Percentiles rank a stretch among this genome's conserved stretches.
phyloP scores from a whole-genome alignment of 2,113 vertebrate species.

The Sinocyclocheilus maitianheensis region DNA sequence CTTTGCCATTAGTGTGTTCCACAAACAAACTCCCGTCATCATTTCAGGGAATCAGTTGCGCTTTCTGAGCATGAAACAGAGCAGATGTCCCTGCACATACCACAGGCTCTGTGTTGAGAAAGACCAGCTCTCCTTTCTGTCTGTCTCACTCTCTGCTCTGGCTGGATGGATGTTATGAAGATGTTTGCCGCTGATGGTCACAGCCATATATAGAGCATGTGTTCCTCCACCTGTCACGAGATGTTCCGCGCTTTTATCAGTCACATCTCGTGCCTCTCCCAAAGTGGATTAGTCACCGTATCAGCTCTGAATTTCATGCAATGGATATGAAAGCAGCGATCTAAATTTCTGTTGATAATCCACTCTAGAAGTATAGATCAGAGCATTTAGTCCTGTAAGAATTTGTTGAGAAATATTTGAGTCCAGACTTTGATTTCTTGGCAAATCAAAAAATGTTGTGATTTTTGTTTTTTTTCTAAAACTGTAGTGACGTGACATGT shows the following conservation, averaged over 20 bases:
- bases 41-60: conserved; percentile 29
- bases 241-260: not conserved
- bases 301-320: not conserved
- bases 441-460: no score
- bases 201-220: conserved; percentile 8
- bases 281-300: not conserved
- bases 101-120: conserved; percentile 31
- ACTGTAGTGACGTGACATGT: no score
- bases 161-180: conserved; percentile 24
- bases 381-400: no score
- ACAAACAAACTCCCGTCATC: conserved; percentile 8
- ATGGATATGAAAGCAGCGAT: not conserved
- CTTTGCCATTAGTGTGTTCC: conserved; percentile 14
- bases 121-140: conserved; percentile 36
- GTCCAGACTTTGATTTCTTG: no score
- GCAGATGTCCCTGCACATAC: conserved; percentile 70
- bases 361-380: not conserved
- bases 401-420: no score
- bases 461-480: no score
- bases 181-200: not conserved
- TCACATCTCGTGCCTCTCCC: not conserved
- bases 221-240: not conserved
- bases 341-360: not conserved
- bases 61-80: conserved; percentile 58
- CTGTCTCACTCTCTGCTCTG: conserved; percentile 27